Conservation (phyloP, 2,888 invertebrate species). For the Scaptodrosophila latifasciaeformis region DNA sequence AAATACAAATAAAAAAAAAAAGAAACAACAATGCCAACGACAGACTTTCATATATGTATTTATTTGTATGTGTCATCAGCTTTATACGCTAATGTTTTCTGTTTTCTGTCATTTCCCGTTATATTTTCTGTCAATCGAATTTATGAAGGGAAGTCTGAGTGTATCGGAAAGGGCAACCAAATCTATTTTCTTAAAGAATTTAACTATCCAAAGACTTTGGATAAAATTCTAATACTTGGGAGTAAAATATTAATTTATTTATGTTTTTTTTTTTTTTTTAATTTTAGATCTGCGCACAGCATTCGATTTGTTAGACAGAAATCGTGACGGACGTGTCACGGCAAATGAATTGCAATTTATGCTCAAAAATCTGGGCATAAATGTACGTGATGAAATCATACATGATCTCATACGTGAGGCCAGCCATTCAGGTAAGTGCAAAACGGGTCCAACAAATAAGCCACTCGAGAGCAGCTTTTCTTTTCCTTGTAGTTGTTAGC, state of each 20-base stretch:
- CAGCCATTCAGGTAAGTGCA: constrained; percentile 81
- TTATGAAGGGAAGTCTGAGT: constrained; percentile 7
- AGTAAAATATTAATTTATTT: too few relatives aligned
- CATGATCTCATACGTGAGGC: constrained; percentile 84
- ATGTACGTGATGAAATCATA: constrained; percentile 84
- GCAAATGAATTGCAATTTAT: constrained; percentile 86
- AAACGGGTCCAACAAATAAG: constrained; percentile 11
- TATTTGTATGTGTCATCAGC: neutral
- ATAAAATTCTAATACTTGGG: neutral
- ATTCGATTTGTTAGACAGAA: constrained; percentile 85
- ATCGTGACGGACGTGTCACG: constrained; percentile 86
- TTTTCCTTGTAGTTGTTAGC: too few relatives aligned
- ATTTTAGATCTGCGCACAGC: constrained; percentile 84
- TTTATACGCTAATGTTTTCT: neutral
- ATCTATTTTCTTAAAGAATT: neutral
- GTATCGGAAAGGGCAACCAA: constrained; percentile 25
- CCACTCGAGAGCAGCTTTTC: constrained; percentile 26
- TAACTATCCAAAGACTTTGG: neutral
- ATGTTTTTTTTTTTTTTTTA: constrained; percentile 17
- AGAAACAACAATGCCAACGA: too few relatives aligned
- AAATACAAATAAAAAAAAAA: neutral
- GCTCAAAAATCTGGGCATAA: constrained; percentile 85
- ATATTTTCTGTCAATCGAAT: constrained; percentile 11
- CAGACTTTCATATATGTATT: too few relatives aligned
- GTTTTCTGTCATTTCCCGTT: neutral